Conservation (phyloP, 2,888 invertebrate genomes). For the Xestia rhomboidea region DNA sequence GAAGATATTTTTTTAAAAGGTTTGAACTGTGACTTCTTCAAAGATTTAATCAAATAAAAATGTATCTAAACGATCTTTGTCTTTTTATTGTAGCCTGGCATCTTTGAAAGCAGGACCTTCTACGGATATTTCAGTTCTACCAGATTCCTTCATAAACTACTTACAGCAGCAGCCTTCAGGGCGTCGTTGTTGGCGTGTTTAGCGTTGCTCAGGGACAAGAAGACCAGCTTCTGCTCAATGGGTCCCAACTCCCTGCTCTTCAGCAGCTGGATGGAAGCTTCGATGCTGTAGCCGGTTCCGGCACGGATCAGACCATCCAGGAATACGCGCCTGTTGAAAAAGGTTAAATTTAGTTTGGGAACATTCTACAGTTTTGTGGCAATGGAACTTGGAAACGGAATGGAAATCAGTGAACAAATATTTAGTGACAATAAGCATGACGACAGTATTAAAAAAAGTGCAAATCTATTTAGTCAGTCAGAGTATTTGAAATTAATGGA, state of each 20-base stretch:
- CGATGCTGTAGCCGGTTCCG: conserved; percentile 94
- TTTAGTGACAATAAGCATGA: not conserved
- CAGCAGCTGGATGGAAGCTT: conserved; percentile 92
- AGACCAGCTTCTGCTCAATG: conserved; percentile 91
- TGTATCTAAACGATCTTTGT: not conserved
- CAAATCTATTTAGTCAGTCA: too few relatives aligned
- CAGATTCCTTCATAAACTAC: conserved; percentile 58
- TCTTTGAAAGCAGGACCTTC: not conserved
- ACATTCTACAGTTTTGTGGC: too few relatives aligned
- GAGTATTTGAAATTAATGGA: too few relatives aligned
- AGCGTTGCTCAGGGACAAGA: conserved; percentile 92
- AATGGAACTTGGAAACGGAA: not conserved
- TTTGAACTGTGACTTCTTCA: not conserved
- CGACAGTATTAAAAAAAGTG: too few relatives aligned
- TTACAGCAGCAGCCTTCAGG: conserved; percentile 91
- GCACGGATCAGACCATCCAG: conserved; percentile 95
- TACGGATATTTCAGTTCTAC: not conserved
- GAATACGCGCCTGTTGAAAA: conserved; percentile 92
- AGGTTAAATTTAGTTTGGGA: not conserved
- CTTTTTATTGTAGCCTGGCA: not conserved
- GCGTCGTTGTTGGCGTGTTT: conserved; percentile 92
- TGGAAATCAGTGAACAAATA: not conserved
- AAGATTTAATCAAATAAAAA: not conserved
- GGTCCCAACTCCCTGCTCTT: conserved; percentile 91
- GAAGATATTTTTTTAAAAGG: not conserved